Percentiles rank a stretch among this genome's conserved stretches.
These are phyloP conservation scores for Rhodophaea formosa DNA, from an alignment of 2,888 invertebrate genomes.

Conservation along the genomic window DNA sequence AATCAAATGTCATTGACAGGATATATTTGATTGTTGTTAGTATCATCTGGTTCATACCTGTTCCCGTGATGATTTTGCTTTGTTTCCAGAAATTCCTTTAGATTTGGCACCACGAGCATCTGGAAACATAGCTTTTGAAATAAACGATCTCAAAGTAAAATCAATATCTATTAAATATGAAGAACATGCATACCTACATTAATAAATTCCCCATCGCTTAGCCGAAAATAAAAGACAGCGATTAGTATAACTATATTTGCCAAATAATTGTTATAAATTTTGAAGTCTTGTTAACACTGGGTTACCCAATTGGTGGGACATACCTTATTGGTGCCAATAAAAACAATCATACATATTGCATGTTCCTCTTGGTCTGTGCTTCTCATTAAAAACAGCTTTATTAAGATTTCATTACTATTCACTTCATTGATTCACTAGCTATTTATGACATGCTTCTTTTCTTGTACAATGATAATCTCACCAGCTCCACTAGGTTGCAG, in stretches of 20 bases:
- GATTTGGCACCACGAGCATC: conserved; percentile 49
- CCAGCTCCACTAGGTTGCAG: conserved; percentile 65
- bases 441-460: neutral
- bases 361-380: too few relatives aligned
- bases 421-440: neutral
- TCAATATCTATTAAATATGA: neutral
- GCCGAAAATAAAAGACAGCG: conserved; percentile 6
- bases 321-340: too few relatives aligned
- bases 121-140: conserved; percentile 49
- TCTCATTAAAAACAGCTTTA: too few relatives aligned
- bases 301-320: too few relatives aligned
- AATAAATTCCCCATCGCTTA: neutral
- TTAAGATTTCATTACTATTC: too few relatives aligned
- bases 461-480: conserved; percentile 31
- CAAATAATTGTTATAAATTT: neutral
- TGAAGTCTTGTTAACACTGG: too few relatives aligned
- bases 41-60: conserved; percentile 46
- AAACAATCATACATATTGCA: too few relatives aligned
- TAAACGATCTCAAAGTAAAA: conserved; percentile 6
- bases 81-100: conserved; percentile 46
- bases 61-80: conserved; percentile 54
- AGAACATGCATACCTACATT: neutral
- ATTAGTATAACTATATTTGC: neutral
- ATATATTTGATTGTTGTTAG: neutral
- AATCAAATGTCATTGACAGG: neutral